Conservation (phyloP, 2,797 vertebrate genomes). For the Cynodonichthys magdalenae region DNA sequence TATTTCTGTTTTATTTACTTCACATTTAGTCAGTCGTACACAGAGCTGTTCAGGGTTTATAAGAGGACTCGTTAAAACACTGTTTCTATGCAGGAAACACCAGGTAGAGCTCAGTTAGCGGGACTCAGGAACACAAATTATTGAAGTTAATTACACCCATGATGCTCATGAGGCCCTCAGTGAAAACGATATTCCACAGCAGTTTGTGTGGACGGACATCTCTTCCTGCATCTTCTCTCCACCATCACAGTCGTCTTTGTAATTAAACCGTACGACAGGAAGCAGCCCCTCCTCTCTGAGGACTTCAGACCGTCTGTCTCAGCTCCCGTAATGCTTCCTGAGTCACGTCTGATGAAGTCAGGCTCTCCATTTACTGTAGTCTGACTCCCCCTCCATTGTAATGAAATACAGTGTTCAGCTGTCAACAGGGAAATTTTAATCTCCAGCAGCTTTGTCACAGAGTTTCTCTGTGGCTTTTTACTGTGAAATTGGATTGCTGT, state of each 20-base stretch:
- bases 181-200: no score
- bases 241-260: conserved; percentile 12
- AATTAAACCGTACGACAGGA: conserved; percentile 42
- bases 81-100: no score
- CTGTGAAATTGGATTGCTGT: conserved; percentile 13
- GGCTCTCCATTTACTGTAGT: conserved; percentile 20
- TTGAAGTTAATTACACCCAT: no score
- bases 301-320: conserved; percentile 30
- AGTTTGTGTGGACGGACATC: no score
- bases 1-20: no score
- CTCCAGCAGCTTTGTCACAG: conserved; percentile 19
- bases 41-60: no score
- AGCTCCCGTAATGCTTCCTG: conserved; percentile 19
- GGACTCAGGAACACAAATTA: no score
- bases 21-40: no score
- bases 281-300: conserved; percentile 44
- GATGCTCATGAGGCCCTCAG: no score
- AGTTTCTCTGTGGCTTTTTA: conserved; percentile 17
- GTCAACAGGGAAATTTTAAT: conserved; percentile 35
- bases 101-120: no score
- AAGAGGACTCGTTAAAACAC: no score
- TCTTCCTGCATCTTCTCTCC: not conserved
- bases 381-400: conserved; percentile 9
- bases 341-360: conserved; percentile 21
- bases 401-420: conserved; percentile 38